phyloP scores from a whole-genome alignment of 1,140 invertebrate genomes.

The Rhyzopertha dominica region DNA sequence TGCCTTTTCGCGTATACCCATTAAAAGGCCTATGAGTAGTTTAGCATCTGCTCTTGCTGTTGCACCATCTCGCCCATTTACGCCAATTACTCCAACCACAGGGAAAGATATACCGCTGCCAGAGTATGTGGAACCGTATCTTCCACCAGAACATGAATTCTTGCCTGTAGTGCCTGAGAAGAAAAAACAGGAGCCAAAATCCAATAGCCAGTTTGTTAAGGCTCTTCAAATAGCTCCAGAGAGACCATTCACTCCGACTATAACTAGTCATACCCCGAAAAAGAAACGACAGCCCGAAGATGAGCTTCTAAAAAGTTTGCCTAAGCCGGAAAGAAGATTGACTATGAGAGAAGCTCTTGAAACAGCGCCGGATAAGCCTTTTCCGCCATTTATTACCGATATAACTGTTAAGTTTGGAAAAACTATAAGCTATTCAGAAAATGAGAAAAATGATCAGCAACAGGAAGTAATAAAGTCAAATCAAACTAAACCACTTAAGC shows the following conservation, averaged over 20 bases:
- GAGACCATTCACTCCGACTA: slow-evolving; percentile 55
- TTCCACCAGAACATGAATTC: slow-evolving; percentile 55
- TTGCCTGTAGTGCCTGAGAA: slow-evolving; percentile 52
- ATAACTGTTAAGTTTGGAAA: slow-evolving; percentile 6
- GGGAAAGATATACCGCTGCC: slow-evolving; percentile 51
- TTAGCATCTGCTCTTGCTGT: slow-evolving; percentile 47
- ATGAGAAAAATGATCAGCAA: slow-evolving; percentile 10
- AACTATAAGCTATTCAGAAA: not conserved
- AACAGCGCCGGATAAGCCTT: slow-evolving; percentile 46
- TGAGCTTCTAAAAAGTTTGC: slow-evolving; percentile 44
- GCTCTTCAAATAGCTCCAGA: slow-evolving; percentile 65
- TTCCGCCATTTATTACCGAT: slow-evolving; percentile 31
- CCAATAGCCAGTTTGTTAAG: slow-evolving; percentile 54
- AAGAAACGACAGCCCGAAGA: slow-evolving; percentile 33
- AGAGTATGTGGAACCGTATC: slow-evolving; percentile 56
- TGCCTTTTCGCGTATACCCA: slow-evolving; percentile 34
- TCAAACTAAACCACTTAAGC: slow-evolving; percentile 25
- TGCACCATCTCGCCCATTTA: slow-evolving; percentile 51
- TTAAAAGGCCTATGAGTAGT: slow-evolving; percentile 33
- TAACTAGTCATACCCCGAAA: slow-evolving; percentile 40
- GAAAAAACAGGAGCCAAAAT: slow-evolving; percentile 41
- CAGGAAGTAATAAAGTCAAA: slow-evolving; percentile 15
- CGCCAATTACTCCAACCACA: slow-evolving; percentile 40
- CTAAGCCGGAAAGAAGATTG: slow-evolving; percentile 45
- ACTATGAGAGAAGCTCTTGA: slow-evolving; percentile 47